phyloP scores from a whole-genome alignment of 2,888 invertebrate species.

The Mythimna lalbum region DNA sequence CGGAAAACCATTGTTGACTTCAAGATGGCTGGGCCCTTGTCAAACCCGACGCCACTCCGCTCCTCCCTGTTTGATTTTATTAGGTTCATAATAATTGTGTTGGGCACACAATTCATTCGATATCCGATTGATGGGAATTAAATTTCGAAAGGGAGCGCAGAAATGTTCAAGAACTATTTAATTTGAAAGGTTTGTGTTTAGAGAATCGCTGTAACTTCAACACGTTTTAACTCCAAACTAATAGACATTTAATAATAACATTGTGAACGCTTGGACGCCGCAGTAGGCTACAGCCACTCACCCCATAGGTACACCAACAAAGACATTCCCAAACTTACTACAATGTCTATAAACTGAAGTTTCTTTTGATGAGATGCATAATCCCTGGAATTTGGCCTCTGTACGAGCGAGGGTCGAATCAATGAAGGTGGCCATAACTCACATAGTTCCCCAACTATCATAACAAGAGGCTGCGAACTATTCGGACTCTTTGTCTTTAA shows the following conservation, averaged over 20 bases:
- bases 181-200: background rate
- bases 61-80: slow-evolving; percentile 77
- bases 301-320: slow-evolving; percentile 51
- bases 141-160: background rate
- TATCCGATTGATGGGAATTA: slow-evolving; percentile 36
- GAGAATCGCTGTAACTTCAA: background rate
- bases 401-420: slow-evolving; percentile 63
- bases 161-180: background rate
- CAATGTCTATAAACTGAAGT: slow-evolving; percentile 56
- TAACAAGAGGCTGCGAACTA: slow-evolving; percentile 76
- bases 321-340: slow-evolving; percentile 59
- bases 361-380: slow-evolving; percentile 65
- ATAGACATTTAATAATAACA: slow-evolving; percentile 10
- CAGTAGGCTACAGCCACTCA: slow-evolving; percentile 13
- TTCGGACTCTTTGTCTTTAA: slow-evolving; percentile 81
- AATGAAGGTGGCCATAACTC: slow-evolving; percentile 68
- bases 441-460: slow-evolving; percentile 76
- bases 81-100: slow-evolving; percentile 62
- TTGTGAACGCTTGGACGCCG: background rate
- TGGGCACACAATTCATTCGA: slow-evolving; percentile 39
- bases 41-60: slow-evolving; percentile 62
- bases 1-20: slow-evolving; percentile 87
- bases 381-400: slow-evolving; percentile 56
- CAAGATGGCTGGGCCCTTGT: slow-evolving; percentile 80
- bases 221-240: background rate